Evolutionary conservation across 2,113 vertebrate genomes (phyloP), one percentile per base, ranked within the genome.

Genomic region (Dromaius novaehollandiae): DNA sequence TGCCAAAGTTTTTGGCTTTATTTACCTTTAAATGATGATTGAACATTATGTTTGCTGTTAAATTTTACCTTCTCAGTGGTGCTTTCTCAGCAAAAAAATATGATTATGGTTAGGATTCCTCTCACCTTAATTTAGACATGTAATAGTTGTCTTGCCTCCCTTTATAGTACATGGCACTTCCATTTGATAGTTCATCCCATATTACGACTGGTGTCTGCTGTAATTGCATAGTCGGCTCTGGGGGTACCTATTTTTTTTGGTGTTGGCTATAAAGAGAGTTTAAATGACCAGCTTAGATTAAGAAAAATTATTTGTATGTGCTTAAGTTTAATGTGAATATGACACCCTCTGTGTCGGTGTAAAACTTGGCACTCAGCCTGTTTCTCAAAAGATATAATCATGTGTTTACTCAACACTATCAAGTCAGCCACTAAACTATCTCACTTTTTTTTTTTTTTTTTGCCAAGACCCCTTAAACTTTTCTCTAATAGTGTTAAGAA

Each of bases 391-490:
- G 10, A 38, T n/a, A 18, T 9, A 53, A 66, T 51, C 46, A 28
- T 69, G 2, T 64, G 12, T 74, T 89, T 89, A 13, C 8, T 81
- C 14, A 53, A 25, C 2, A n/a, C 4, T 53, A 8, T 60, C 22
- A 78, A 40, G 9, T 56, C 26, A 80, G 8, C 5, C 6, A 4
- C 25, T 32, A 70, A 81, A 40, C 51, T 82, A 88, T 24, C 12
- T 4, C 6, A 40, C 3, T 1, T 19, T n/a, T 64, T 56, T 20
- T 19, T 36, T 18, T 53, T 13, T 38, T 38, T 30, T 1, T 2
- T 9, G 22, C 0, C 0, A 21, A 60, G 11, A 61, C 18, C 7
- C 4, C 4, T 28, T 16, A 32, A 20, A 28, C 3, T 4, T n/a
- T 53, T 38, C 36, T 32, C 18, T 65, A 44, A 42, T 24, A n/a